Conservation (phyloP, 2,888 invertebrate genomes). For the Melinopterus prodromus region DNA sequence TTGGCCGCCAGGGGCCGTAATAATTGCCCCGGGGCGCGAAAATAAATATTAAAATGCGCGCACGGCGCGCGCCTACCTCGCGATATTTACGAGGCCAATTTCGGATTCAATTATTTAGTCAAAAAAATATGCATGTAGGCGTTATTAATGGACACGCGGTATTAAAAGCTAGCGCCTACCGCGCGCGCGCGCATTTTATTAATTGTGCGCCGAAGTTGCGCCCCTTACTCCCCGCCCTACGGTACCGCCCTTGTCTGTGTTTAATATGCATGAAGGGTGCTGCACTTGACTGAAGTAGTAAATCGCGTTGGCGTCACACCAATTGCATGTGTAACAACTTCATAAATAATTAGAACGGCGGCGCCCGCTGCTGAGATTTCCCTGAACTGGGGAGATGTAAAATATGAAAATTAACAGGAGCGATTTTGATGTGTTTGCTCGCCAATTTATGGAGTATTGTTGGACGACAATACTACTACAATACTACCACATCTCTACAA, state of each 20-base stretch:
- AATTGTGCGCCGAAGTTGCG: constrained; percentile 1
- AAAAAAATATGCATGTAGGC: constrained; percentile 10
- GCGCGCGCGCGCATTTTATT: constrained; percentile 17
- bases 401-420: neutral
- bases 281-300: constrained; percentile 34
- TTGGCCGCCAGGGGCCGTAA: constrained; percentile 11
- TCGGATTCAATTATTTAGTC: constrained; percentile 27
- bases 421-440: neutral
- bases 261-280: constrained; percentile 32
- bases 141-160: constrained; percentile 24
- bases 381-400: neutral
- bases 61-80: constrained; percentile 15
- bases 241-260: constrained; percentile 11
- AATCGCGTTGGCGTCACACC: constrained; percentile 33
- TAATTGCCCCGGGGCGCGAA: constrained; percentile 6
- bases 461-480: too few relatives aligned
- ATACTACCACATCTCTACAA: too few relatives aligned
- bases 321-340: constrained; percentile 34
- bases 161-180: constrained; percentile 16
- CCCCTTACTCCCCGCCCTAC: neutral
- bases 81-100: constrained; percentile 21
- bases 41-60: constrained; percentile 21
- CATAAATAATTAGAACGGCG: constrained; percentile 26
- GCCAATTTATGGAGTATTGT: neutral
- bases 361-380: neutral